Base-by-base conservation (phyloP, 1,140 invertebrate species). In the Holotrichia oblita region DNA sequence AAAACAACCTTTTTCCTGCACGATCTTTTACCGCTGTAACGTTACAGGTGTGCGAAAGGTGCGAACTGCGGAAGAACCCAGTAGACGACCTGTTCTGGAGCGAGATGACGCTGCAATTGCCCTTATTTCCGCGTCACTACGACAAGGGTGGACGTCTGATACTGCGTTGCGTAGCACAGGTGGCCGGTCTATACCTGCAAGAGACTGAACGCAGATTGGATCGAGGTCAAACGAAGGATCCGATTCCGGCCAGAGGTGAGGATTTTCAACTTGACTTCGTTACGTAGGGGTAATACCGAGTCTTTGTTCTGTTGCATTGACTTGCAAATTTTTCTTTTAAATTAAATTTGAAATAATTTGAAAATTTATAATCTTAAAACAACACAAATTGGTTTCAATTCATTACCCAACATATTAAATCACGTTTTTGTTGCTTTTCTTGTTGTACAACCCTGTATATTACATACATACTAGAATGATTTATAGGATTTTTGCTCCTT, bases 241-340 rank as follows among this genome's bases (percentile, higher is more conserved):
- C 90, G 72, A 86, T 90, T 81, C 90, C 90, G 14, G 90, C 89
- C 55, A 85, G 89, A 89, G 90, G 90, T 91, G 86, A 88, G 87
- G 40, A 73, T 73, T n/a, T 73, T 40, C 9, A 0, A 0, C n/a
- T 69, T 6, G 64, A 69, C 2, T 24, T 69, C 22, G 27, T 22
- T 69, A 24, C 4, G 20, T 20, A 34, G 6, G 6, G 6, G 20
- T 10, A 22, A 17, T 0, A 12, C 10, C 3, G 44, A 48, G 10
- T 12, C 9, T 10, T 9, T 48, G n/a, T n/a, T 48, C 12, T n/a
- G 3, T 48, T 48, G 44, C 12, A 48, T 12, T 3, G 44, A 10
- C 12, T 12, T n/a, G n/a, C n/a, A n/a, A 48, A n/a, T 12, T 10
- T 48, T 48, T 48, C n/a, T n/a, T 12, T 48, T 48, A 48, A 48